phyloP scores from a whole-genome alignment of 2,797 vertebrate species.

The Sarcophilus harrisii region DNA sequence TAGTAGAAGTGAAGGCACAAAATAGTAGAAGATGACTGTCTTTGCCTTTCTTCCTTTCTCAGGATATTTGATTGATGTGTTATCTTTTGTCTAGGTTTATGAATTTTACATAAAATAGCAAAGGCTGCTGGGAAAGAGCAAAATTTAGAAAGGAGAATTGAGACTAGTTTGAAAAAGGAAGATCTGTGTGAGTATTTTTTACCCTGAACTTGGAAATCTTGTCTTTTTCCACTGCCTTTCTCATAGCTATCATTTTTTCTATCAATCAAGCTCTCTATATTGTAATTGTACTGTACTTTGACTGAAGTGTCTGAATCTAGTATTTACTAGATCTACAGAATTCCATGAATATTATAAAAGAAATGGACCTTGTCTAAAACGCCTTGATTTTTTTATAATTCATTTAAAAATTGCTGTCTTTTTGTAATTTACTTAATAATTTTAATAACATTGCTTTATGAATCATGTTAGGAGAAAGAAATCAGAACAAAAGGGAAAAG shows the following conservation, averaged over 20 bases:
- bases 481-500: too few species aligned
- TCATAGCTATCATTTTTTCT: not conserved
- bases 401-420: not conserved
- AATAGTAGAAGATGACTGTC: not conserved
- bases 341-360: not conserved
- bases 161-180: not conserved
- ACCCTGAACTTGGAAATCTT: not conserved
- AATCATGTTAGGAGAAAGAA: too few species aligned
- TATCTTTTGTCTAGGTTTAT: slow-evolving; percentile 40
- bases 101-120: not conserved
- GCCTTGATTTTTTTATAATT: not conserved
- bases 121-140: slow-evolving; percentile 15
- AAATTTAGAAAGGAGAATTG: slow-evolving; percentile 11
- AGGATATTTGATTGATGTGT: not conserved
- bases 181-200: not conserved
- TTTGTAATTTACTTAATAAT: not conserved
- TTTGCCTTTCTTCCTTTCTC: not conserved
- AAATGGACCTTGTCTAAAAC: not conserved
- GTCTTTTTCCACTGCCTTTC: not conserved
- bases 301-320: not conserved
- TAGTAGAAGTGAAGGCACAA: not conserved
- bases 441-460: too few species aligned
- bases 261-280: not conserved
- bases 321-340: not conserved
- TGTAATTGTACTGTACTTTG: not conserved